Evolutionary conservation across 1,140 invertebrate genomes (phyloP).

Genomic region (Bombus polaris): DNA sequence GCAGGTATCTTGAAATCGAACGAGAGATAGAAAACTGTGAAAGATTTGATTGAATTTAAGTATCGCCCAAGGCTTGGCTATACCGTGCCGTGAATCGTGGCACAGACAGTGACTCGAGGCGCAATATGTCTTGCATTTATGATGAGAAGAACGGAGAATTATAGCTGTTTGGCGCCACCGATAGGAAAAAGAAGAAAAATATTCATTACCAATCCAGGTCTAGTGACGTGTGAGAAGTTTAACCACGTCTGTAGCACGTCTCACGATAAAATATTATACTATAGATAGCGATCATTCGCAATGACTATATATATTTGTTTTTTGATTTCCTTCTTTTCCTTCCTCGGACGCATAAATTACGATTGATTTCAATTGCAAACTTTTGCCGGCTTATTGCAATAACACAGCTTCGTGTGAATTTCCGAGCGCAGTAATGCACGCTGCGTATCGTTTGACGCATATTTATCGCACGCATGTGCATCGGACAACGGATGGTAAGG

Average conservation of each 20-base stretch:
- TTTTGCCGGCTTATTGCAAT: background rate
- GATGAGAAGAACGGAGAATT: constrained; percentile 28
- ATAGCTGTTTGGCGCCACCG: constrained; percentile 46
- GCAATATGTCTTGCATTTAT: constrained; percentile 49
- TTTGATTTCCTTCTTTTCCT: background rate
- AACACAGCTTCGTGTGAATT: background rate
- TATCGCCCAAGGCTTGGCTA: background rate
- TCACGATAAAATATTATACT: background rate
- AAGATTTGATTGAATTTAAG: constrained; percentile 19
- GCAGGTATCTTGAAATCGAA: background rate
- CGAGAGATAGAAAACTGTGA: background rate
- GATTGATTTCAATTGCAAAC: no score
- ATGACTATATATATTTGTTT: background rate
- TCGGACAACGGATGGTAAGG: constrained; percentile 18
- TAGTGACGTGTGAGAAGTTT: background rate
- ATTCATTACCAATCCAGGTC: constrained; percentile 22
- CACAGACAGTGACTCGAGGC: background rate
- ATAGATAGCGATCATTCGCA: background rate
- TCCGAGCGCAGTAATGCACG: background rate
- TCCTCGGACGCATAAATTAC: background rate
- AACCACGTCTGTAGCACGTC: background rate
- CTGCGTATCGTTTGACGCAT: constrained; percentile 12
- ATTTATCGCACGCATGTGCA: background rate
- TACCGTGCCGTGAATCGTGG: background rate
- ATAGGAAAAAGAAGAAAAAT: background rate